These are phyloP conservation scores for Betta splendens DNA, from an alignment of 2,797 vertebrate genomes.

Conservation along the genomic window DNA sequence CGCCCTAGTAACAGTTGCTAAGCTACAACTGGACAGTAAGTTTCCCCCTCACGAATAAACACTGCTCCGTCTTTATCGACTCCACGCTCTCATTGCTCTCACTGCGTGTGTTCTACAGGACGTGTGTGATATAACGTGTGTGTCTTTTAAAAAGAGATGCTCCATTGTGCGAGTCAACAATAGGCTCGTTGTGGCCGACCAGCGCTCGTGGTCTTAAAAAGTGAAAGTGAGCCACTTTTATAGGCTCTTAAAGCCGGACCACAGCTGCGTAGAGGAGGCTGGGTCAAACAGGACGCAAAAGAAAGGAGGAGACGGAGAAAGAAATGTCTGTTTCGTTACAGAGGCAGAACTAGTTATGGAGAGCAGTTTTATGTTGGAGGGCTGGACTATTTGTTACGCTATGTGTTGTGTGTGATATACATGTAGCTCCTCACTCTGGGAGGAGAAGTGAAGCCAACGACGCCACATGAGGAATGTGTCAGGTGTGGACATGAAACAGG, in stretches of 20 bases:
- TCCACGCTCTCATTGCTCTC: too few relatives aligned
- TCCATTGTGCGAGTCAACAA: conserved; percentile 58
- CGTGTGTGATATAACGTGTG: conserved; percentile 1
- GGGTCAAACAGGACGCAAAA: conserved; percentile 27
- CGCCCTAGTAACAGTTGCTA: not conserved
- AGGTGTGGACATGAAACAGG: conserved; percentile 33
- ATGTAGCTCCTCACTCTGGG: not conserved
- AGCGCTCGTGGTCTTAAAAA: conserved; percentile 52
- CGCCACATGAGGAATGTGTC: conserved; percentile 33
- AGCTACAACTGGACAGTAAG: not conserved
- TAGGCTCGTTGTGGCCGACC: conserved; percentile 55
- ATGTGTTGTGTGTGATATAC: too few relatives aligned
- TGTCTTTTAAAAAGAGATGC: conserved; percentile 34
- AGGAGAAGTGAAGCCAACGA: conserved; percentile 9
- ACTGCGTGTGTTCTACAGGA: too few relatives aligned
- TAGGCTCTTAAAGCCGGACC: conserved; percentile 41
- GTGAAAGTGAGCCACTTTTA: conserved; percentile 43
- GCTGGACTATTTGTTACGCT: not conserved
- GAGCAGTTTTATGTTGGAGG: conserved; percentile 4
- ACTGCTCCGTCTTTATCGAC: too few relatives aligned
- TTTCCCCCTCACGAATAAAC: too few relatives aligned
- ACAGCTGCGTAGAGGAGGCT: conserved; percentile 32
- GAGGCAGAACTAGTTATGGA: conserved; percentile 21
- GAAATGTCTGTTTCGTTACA: conserved; percentile 32
- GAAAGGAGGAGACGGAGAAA: conserved; percentile 5